Percentiles rank a stretch among this genome's conserved stretches.
Conservation (phyloP, 1,140 invertebrate genomes). For the Stenopsyche tienmushanensis region DNA sequence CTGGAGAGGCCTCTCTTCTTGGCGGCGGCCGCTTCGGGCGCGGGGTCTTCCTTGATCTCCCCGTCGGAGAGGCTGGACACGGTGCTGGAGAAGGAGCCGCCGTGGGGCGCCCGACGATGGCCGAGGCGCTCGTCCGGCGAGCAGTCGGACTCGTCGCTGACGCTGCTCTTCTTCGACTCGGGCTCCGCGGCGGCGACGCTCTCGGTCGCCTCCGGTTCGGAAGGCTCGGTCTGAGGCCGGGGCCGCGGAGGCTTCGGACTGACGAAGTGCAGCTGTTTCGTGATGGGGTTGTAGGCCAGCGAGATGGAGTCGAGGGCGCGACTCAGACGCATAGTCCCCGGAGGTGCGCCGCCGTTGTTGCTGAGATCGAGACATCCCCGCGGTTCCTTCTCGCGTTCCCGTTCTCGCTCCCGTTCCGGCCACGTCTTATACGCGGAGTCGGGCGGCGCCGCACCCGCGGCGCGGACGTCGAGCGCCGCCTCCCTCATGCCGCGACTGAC, state of each 20-base stretch:
- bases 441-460: constrained; percentile 9
- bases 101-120: constrained; percentile 53
- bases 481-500: constrained; percentile 8
- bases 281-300: constrained; percentile 56
- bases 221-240: constrained; percentile 28
- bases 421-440: too few relatives aligned
- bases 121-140: constrained; percentile 53
- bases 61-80: constrained; percentile 55
- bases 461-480: not conserved
- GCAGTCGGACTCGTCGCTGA: constrained; percentile 53
- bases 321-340: constrained; percentile 54
- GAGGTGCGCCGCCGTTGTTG: constrained; percentile 45
- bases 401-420: too few relatives aligned
- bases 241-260: constrained; percentile 47
- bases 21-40: constrained; percentile 44
- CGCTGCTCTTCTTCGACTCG: constrained; percentile 54
- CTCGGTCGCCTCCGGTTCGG: constrained; percentile 2
- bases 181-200: constrained; percentile 40
- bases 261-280: constrained; percentile 56
- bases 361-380: constrained; percentile 33
- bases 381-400: not conserved
- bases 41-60: constrained; percentile 48
- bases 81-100: constrained; percentile 55
- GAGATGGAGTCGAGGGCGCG: constrained; percentile 56
- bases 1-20: constrained; percentile 55